Evolutionary conservation across 2,113 vertebrate species (phyloP).

Genomic region (Trachemys scripta): DNA sequence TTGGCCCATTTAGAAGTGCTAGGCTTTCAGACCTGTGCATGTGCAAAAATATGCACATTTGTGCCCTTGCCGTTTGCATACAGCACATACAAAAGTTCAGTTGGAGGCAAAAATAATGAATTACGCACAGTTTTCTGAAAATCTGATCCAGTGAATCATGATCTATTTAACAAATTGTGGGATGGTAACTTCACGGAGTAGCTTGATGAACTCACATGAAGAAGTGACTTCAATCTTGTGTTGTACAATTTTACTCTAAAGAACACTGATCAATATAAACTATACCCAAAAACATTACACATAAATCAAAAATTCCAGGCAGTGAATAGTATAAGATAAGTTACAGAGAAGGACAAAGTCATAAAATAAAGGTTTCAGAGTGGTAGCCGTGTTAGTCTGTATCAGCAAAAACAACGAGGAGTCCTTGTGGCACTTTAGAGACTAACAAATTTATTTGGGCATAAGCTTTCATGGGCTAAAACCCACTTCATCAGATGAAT

Average conservation of each 20-base stretch:
- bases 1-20: not conserved
- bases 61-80: not conserved
- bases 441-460: too few species aligned
- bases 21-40: not conserved
- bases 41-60: rapidly evolving
- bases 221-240: not conserved
- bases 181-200: not conserved
- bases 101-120: not conserved
- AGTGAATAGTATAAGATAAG: not conserved
- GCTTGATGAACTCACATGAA: not conserved
- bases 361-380: too few species aligned
- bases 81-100: not conserved
- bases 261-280: not conserved
- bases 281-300: not conserved
- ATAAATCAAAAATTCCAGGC: not conserved
- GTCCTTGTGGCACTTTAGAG: too few species aligned
- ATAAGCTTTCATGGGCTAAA: too few species aligned
- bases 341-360: not conserved
- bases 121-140: not conserved
- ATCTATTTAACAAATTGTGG: not conserved
- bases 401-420: too few species aligned
- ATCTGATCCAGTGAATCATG: not conserved
- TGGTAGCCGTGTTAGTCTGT: too few species aligned
- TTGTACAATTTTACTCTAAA: not conserved
- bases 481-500: not conserved